These are phyloP conservation scores for Charadrius vociferus DNA, from an alignment of 2,113 vertebrate species.

Conservation along the genomic window DNA sequence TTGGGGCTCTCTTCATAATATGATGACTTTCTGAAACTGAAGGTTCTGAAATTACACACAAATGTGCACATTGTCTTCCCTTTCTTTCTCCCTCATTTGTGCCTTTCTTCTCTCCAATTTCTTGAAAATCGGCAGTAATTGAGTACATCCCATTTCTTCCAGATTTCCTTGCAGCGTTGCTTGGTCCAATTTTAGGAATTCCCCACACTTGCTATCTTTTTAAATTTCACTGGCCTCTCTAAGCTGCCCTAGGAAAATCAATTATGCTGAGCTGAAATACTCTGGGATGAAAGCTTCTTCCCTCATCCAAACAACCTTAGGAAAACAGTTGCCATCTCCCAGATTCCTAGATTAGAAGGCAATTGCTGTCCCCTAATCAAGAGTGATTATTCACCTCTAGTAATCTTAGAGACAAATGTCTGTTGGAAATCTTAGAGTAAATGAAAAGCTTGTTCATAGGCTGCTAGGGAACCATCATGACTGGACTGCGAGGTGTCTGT, in stretches of 20 bases:
- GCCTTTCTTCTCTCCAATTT: not conserved
- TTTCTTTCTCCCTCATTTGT: not conserved
- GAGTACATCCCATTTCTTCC: not conserved
- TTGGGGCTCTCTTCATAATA: not conserved
- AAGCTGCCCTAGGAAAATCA: not conserved
- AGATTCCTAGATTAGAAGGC: not conserved
- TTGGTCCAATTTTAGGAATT: not conserved
- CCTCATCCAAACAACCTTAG: not conserved
- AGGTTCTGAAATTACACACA: not conserved
- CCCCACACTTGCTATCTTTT: not conserved
- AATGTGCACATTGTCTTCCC: not conserved
- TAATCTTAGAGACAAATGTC: not conserved
- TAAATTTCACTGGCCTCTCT: not conserved
- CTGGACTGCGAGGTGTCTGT: not conserved
- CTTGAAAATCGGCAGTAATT: not conserved
- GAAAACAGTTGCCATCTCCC: not conserved
- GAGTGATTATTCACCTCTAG: not conserved
- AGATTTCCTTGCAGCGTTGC: not conserved
- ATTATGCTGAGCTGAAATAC: not conserved
- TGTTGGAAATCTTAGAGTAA: not conserved
- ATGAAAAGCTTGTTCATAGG: not conserved
- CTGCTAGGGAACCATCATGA: not conserved
- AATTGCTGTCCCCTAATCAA: not conserved
- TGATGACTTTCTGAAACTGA: not conserved
- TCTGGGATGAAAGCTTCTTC: not conserved